phyloP scores from a whole-genome alignment of 2,797 vertebrate species.

The Brachyrhaphis roseni region DNA sequence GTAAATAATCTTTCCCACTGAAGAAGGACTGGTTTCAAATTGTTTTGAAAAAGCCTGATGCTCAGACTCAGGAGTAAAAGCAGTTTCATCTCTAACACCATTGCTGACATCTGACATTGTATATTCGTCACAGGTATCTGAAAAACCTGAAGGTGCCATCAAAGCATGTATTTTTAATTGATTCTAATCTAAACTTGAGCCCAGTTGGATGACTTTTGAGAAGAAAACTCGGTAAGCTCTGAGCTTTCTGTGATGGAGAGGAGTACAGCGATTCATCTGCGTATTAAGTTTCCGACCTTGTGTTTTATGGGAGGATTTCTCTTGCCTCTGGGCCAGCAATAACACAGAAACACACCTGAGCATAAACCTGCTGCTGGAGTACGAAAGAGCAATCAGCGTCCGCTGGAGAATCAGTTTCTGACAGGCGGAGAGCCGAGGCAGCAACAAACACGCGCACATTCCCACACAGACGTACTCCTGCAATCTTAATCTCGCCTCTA shows the following conservation, averaged over 20 bases:
- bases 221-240: conserved; percentile 1
- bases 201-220: background rate
- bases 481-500: conserved; percentile 37
- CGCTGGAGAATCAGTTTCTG: conserved; percentile 33
- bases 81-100: background rate
- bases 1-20: background rate
- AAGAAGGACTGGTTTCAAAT: background rate
- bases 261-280: conserved; percentile 35
- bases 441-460: conserved; percentile 30
- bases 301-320: conserved; percentile 45
- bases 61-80: background rate
- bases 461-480: conserved; percentile 18
- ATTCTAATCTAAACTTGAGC: conserved; percentile 24
- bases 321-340: conserved; percentile 40
- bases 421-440: conserved; percentile 29
- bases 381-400: conserved; percentile 48
- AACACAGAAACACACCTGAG: conserved; percentile 40
- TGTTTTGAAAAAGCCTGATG: background rate
- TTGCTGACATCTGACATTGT: background rate
- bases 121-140: background rate
- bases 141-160: background rate
- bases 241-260: conserved; percentile 24
- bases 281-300: conserved; percentile 58
- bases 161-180: conserved; percentile 4
- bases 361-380: conserved; percentile 33